Percentiles rank a stretch among this genome's conserved stretches.
Conservation (phyloP, 2,113 vertebrate species). For the Nothobranchius kuhntae region DNA sequence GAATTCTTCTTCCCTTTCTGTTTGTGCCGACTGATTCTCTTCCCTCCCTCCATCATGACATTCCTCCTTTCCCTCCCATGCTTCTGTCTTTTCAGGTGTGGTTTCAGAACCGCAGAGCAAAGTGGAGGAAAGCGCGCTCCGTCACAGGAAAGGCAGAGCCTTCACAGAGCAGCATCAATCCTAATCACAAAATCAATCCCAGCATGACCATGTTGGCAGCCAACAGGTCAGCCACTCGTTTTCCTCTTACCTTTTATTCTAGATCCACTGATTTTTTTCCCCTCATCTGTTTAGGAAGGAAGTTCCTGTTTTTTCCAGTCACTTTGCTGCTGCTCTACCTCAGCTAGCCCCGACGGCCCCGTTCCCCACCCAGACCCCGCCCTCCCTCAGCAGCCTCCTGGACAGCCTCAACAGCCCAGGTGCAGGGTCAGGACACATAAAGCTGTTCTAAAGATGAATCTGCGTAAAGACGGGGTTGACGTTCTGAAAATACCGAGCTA, state of each 20-base stretch:
- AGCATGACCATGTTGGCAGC: constrained; percentile 23
- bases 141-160: constrained; percentile 64
- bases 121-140: constrained; percentile 87
- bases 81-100: constrained; percentile 82
- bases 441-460: not conserved
- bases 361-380: constrained; percentile 48
- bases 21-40: not conserved
- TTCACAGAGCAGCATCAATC: constrained; percentile 47
- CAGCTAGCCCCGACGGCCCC: constrained; percentile 42
- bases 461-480: too few species aligned
- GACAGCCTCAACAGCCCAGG: constrained; percentile 71
- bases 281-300: constrained; percentile 24
- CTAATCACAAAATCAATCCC: constrained; percentile 36
- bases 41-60: not conserved
- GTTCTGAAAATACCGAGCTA: too few species aligned
- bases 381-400: constrained; percentile 66
- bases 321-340: constrained; percentile 39
- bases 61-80: not conserved
- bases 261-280: not conserved
- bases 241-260: not conserved
- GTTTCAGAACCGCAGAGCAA: constrained; percentile 97
- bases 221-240: constrained; percentile 43
- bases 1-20: too few species aligned
- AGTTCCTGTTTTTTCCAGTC: constrained; percentile 41
- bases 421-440: constrained; percentile 22